Percentiles rank a stretch among this genome's conserved stretches.
Conservation (phyloP, 2,797 vertebrate genomes). For the Lacerta bilineata region DNA sequence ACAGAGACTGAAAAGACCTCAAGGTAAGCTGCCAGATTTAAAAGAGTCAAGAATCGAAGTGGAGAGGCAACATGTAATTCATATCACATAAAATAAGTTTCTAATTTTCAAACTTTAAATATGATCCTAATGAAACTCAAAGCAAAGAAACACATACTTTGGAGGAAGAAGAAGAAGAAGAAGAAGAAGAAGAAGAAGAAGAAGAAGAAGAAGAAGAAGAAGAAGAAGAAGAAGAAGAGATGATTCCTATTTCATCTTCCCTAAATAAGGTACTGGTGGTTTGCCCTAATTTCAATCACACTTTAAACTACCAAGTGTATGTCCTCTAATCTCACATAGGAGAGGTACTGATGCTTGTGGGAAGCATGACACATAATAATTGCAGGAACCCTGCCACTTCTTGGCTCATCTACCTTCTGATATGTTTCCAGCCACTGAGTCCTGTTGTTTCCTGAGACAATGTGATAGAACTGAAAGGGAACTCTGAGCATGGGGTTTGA, state of each 20-base stretch:
- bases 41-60: not conserved
- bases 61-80: slow-evolving; percentile 26
- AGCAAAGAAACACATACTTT: not conserved
- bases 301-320: slow-evolving; percentile 12
- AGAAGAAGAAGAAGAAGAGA: not conserved
- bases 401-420: not conserved
- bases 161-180: no score
- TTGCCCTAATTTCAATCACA: slow-evolving; percentile 3
- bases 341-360: no score
- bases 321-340: not conserved
- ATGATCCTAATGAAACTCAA: not conserved
- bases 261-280: not conserved
- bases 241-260: not conserved
- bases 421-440: not conserved
- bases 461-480: not conserved
- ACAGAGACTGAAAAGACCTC: not conserved
- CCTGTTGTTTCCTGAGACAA: not conserved
- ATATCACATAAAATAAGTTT: slow-evolving; percentile 6
- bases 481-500: no score
- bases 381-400: slow-evolving; percentile 9
- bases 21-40: not conserved
- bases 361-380: not conserved
- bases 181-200: not conserved
- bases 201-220: not conserved
- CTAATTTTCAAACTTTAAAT: slow-evolving; percentile 5